Evolutionary conservation across 2,888 invertebrate species (phyloP).

Genomic region (Papilio elwesi): DNA sequence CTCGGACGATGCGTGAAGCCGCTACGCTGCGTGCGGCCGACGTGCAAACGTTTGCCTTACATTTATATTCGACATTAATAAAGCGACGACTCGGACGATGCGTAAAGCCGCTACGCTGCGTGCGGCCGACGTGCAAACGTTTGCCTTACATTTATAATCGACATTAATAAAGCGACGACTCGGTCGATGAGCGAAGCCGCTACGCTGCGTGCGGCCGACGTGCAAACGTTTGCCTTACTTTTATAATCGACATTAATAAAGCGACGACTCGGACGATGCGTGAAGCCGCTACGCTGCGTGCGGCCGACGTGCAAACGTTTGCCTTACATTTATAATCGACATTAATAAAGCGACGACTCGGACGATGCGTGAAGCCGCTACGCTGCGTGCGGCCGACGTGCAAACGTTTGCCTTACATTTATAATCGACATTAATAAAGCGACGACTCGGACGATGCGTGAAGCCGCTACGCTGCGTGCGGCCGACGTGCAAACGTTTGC

Average conservation of each 20-base stretch:
- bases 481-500: not conserved
- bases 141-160: slow-evolving; percentile 15
- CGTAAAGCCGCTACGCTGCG: slow-evolving; percentile 33
- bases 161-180: slow-evolving; percentile 38
- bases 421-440: slow-evolving; percentile 21
- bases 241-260: slow-evolving; percentile 25
- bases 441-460: slow-evolving; percentile 47
- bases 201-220: not conserved
- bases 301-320: not conserved
- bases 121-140: not conserved
- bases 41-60: not conserved
- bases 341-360: slow-evolving; percentile 40
- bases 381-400: not conserved
- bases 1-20: slow-evolving; percentile 45
- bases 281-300: slow-evolving; percentile 17
- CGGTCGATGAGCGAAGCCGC: slow-evolving; percentile 45
- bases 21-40: not conserved
- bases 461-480: not conserved
- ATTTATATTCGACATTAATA: slow-evolving; percentile 25
- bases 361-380: slow-evolving; percentile 45
- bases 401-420: slow-evolving; percentile 6
- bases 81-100: slow-evolving; percentile 45
- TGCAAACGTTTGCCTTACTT: not conserved
- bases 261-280: slow-evolving; percentile 46
- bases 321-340: slow-evolving; percentile 16